phyloP scores from a whole-genome alignment of 2,888 invertebrate genomes.

The Standfussiana lucernea region DNA sequence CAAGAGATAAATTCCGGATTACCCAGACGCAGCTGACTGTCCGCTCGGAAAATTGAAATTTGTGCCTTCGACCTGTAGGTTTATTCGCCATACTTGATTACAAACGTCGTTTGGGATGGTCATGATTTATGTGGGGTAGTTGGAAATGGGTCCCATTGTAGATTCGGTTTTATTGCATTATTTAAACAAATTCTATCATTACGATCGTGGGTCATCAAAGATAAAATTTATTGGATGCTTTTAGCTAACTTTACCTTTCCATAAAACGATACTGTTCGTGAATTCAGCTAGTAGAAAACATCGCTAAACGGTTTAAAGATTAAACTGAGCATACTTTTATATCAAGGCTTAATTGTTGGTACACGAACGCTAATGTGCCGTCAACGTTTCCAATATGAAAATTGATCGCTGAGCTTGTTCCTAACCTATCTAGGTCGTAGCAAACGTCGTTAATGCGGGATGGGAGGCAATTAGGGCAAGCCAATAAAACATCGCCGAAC shows the following conservation, averaged over 20 bases:
- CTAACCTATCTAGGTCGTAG: slow-evolving; percentile 80
- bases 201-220: neutral
- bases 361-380: slow-evolving; percentile 41
- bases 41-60: slow-evolving; percentile 84
- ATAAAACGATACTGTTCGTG: neutral
- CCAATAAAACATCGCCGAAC: slow-evolving; percentile 84
- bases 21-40: slow-evolving; percentile 81
- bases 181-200: neutral
- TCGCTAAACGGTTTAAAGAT: neutral
- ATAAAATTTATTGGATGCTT: neutral
- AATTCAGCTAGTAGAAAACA: slow-evolving; percentile 4
- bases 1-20: slow-evolving; percentile 81
- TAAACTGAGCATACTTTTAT: neutral
- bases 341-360: slow-evolving; percentile 29
- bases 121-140: slow-evolving; percentile 62
- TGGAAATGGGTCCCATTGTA: neutral
- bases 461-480: slow-evolving; percentile 86
- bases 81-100: slow-evolving; percentile 71
- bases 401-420: slow-evolving; percentile 68
- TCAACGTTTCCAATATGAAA: slow-evolving; percentile 68
- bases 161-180: neutral
- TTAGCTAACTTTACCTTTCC: neutral
- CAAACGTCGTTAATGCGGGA: slow-evolving; percentile 82
- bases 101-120: slow-evolving; percentile 63
- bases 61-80: slow-evolving; percentile 68